Base-by-base conservation (phyloP, 2,888 invertebrate genomes). In the Cheilosia grossa region DNA sequence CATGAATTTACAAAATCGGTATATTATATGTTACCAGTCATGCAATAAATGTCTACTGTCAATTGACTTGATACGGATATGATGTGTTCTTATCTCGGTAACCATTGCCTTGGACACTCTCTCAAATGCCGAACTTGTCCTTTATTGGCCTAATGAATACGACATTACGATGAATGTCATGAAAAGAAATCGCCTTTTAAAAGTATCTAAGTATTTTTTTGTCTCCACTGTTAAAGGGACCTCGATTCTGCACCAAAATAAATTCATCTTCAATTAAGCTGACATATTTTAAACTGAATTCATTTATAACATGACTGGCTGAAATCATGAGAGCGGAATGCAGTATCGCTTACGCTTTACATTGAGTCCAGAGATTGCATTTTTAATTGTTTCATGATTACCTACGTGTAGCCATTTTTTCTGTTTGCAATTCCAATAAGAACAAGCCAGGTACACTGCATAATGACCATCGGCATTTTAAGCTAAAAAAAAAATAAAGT, bases 401-500 rank as follows among this genome's bases (percentile, higher is more conserved):
- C 13, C 37, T 37, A 37, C 37, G 2, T 13, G 1, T 13, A 10
- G 9, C 10, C 9, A 9, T 37, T 37, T 37, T 37, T 37, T 37
- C 3, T 37, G 37, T 37, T 37, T 37, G 9, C 9, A 47, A 47
- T 47, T 47, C 47, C 47, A 47, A 47, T 19, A 17, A 47, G 47
- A 47, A 47, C 19, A 10, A 44, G 5, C 44, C 17, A 42, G n/a
- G 13, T 17, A 44, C n/a, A n/a, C 17, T 17, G 17, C 15, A 17
- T 19, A 47, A 47, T 47, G 47, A 9, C 17, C 47, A 17, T 37
- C 37, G 37, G 13, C 37, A 4, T 37, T 37, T 37, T 37, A 37
- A 37, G 37, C 37, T 37, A n/a, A 47, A 24, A 27, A 44, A 61
- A 61, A 47, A 24, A 27, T 17, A 61, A 61, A 47, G 51, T 51